A percentile compares a stretch with the other conserved stretches of the same genome.
These are phyloP conservation scores for Pangasius mekongensis DNA, from an alignment of 2,797 vertebrate species.

Conservation along the genomic window DNA sequence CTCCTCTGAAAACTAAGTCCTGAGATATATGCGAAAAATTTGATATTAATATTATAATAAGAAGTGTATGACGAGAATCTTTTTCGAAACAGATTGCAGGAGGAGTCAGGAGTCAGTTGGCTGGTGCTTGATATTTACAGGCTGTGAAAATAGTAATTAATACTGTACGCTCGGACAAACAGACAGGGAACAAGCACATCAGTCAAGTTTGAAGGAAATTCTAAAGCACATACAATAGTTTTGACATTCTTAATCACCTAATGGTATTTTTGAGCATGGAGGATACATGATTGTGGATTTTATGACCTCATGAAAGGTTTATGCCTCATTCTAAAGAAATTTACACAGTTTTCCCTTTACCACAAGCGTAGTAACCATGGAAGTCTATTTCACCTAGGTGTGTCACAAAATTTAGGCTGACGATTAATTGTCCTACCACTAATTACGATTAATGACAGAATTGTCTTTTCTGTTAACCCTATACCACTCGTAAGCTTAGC, in stretches of 20 bases:
- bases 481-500: neutral
- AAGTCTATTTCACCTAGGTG: neutral
- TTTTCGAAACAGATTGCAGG: constrained; percentile 34
- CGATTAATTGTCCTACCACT: neutral
- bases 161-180: neutral
- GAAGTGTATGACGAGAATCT: constrained; percentile 33
- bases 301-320: constrained; percentile 29
- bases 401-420: neutral
- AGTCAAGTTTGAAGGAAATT: neutral
- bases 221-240: constrained; percentile 1
- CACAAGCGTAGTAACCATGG: neutral
- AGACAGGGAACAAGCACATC: neutral
- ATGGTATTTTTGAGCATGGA: neutral
- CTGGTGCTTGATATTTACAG: neutral
- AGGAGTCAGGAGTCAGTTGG: neutral
- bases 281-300: constrained; percentile 4
- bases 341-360: constrained; percentile 11
- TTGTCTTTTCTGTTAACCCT: neutral
- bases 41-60: constrained; percentile 32
- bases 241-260: neutral
- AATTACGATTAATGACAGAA: neutral
- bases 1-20: constrained; percentile 78
- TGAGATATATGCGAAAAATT: constrained; percentile 15
- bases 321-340: constrained; percentile 19
- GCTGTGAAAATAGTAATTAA: constrained; percentile 14